Evolutionary conservation across 1,140 invertebrate species (phyloP), one percentile per base, ranked within the genome.

Genomic region (Drosophila erecta): DNA sequence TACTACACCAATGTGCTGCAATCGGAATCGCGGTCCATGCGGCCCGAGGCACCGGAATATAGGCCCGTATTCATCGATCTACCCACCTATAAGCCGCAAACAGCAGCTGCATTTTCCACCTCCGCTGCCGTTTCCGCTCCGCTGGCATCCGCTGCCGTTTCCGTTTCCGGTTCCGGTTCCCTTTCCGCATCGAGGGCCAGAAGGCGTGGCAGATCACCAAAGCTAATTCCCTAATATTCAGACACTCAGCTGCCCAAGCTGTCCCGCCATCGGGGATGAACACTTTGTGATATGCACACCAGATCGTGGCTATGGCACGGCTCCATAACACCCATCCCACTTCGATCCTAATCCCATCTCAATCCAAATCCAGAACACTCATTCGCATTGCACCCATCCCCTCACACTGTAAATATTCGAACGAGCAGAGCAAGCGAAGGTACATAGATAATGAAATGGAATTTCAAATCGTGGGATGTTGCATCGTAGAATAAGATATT

Each of bases 61-160:
- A 76, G 78, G 33, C 78, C 84, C 5, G 80, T 92, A 5, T 92
- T 90, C 44, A 83, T 92, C 37, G 90, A 92, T 43, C 50, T 92
- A 27, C 92, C 92, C 43, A 92, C 92, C 4, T 92, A 90, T 49
- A 71, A 80, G 33, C 92, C 92, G 24, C 57, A 78, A 0, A 30
- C 41, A 22, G 17, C 41, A 17, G 17, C 37, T 10, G 27, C 51
- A 4, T 1, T 33, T 27, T 43, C 44, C 5, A 17, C 6, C 10
- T 41, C 59, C 8, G 59, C 6, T 12, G 35, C 50, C 11, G 49
- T 15, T 3, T 22, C 62, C n/a, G 49, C 49, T 14, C 40, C 40
- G 15, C 15, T 43, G 15, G 40, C 41, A 43, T 27, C 47, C 17
- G 40, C 14, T 47, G 6, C 61, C 33, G 10, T 11, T 35, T 24